These are phyloP conservation scores for Botia kubotai DNA, from an alignment of 2,797 vertebrate species.

Conservation along the genomic window DNA sequence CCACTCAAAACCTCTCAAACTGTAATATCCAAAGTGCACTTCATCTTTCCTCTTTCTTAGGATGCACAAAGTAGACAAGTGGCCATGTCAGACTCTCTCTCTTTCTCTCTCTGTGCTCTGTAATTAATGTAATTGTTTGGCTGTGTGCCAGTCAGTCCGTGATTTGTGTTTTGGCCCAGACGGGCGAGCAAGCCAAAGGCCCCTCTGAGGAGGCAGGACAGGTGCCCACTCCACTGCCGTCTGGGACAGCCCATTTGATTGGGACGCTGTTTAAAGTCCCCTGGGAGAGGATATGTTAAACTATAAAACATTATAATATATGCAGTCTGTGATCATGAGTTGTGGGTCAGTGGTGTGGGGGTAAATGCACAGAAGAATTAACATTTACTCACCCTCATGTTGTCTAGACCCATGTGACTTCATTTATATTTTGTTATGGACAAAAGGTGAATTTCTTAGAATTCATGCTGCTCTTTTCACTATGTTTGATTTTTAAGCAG, in stretches of 20 bases:
- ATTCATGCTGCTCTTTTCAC: neutral
- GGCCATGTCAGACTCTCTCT: conserved; percentile 21
- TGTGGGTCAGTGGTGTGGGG: neutral
- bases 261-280: conserved; percentile 49
- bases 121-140: conserved; percentile 62
- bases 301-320: conserved; percentile 62
- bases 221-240: conserved; percentile 30
- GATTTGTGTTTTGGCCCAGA: conserved; percentile 55
- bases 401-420: neutral
- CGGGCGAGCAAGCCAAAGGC: conserved; percentile 26
- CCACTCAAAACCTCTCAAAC: conserved; percentile 9
- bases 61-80: conserved; percentile 51
- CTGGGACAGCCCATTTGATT: conserved; percentile 47
- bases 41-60: conserved; percentile 44
- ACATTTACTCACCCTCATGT: neutral
- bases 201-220: conserved; percentile 21
- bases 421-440: neutral
- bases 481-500: neutral
- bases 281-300: conserved; percentile 82
- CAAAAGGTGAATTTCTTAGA: neutral
- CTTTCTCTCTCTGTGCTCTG: conserved; percentile 29
- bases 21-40: conserved; percentile 48
- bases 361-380: neutral
- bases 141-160: conserved; percentile 53
- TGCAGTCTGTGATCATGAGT: conserved; percentile 21